Percentiles rank a stretch among this genome's conserved stretches.
Evolutionary conservation across 2,113 vertebrate genomes (phyloP).

Genomic region (Tragelaphus scriptus): DNA sequence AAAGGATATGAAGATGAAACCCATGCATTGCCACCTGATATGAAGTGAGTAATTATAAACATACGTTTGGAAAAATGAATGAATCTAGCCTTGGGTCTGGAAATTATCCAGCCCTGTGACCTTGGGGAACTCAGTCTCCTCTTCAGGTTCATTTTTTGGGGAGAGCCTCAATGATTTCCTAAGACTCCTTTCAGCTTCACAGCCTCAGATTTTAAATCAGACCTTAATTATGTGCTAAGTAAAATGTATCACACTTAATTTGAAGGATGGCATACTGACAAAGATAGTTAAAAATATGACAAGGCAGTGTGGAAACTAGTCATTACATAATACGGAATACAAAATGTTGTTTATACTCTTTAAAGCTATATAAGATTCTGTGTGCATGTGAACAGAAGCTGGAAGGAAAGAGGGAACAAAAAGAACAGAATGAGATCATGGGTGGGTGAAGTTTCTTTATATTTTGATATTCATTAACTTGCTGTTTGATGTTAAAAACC

Average conservation of each 20-base stretch:
- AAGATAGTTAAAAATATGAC: neutral
- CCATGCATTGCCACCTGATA: neutral
- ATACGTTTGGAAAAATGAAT: neutral
- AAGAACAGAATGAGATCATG: neutral
- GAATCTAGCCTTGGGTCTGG: neutral
- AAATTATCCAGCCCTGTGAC: neutral
- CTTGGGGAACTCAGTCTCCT: neutral
- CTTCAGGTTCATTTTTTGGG: neutral
- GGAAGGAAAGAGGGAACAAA: neutral
- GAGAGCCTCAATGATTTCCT: neutral
- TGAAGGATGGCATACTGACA: neutral
- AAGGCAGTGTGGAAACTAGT: constrained; percentile 12
- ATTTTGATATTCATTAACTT: neutral
- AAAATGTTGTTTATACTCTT: neutral
- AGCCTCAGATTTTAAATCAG: constrained; percentile 44
- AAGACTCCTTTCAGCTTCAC: neutral
- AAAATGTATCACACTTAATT: constrained; percentile 8
- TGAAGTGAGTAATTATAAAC: neutral
- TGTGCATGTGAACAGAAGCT: neutral
- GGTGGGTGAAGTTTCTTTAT: neutral
- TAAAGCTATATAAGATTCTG: neutral
- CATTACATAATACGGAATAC: neutral
- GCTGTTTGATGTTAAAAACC: neutral
- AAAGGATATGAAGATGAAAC: neutral
- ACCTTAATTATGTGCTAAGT: constrained; percentile 37